Conservation (phyloP, 1,140 invertebrate genomes). For the Agrypnia vestita region DNA sequence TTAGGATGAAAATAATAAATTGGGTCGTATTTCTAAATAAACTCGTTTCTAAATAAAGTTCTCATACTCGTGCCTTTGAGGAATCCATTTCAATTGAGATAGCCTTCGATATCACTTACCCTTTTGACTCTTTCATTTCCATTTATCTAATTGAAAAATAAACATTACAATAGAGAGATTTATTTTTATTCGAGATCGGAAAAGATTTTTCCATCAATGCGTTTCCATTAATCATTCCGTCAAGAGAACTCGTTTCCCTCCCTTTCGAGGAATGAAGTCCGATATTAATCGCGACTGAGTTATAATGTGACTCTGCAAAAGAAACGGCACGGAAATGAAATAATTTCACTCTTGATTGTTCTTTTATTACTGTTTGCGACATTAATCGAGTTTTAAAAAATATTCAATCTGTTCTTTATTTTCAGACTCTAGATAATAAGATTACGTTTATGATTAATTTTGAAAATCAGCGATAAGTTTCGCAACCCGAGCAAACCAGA, state of each 20-base stretch:
- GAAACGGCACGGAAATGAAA: neutral
- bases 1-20: no score
- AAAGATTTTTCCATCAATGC: constrained; percentile 56
- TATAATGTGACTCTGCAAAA: constrained; percentile 8
- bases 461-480: no score
- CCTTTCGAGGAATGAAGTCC: constrained; percentile 9
- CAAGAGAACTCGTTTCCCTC: constrained; percentile 28
- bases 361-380: no score
- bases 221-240: constrained; percentile 59
- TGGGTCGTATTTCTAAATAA: no score
- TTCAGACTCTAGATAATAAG: no score
- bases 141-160: constrained; percentile 49
- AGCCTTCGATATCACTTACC: no score
- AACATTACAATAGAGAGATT: constrained; percentile 39
- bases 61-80: neutral
- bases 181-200: constrained; percentile 47
- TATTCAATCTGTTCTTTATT: no score
- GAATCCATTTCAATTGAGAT: no score
- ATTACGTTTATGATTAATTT: no score
- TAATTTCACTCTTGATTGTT: neutral
- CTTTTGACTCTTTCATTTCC: constrained; percentile 12
- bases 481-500: no score
- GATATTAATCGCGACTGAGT: constrained; percentile 34
- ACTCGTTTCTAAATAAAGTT: neutral
- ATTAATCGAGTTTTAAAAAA: no score